phyloP scores from a whole-genome alignment of 2,113 vertebrate species.

The Agapornis roseicollis region DNA sequence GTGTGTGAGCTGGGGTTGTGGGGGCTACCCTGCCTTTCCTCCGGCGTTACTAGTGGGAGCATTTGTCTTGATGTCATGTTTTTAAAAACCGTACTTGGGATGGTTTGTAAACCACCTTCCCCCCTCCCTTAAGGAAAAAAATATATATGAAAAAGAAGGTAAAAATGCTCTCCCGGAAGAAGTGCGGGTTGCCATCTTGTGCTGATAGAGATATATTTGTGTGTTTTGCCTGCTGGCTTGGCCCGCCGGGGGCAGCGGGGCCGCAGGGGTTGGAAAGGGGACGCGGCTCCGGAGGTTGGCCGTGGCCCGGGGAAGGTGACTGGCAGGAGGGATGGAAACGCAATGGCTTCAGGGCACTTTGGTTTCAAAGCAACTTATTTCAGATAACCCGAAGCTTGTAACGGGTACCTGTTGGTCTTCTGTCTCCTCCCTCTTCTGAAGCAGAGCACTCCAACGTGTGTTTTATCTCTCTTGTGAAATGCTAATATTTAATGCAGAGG shows the following conservation, averaged over 20 bases:
- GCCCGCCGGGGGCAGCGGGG: neutral
- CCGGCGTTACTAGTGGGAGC: neutral
- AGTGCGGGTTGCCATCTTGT: conserved; percentile 72
- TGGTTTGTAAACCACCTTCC: neutral
- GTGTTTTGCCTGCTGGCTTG: neutral
- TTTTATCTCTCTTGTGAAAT: neutral
- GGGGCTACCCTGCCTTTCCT: neutral
- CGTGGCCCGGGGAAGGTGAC: neutral
- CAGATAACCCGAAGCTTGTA: neutral
- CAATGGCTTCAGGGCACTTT: neutral
- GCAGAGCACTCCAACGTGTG: rapidly evolving
- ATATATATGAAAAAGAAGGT: neutral
- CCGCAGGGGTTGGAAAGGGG: neutral
- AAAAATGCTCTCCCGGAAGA: conserved; percentile 3
- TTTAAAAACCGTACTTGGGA: neutral
- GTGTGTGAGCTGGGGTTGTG: neutral
- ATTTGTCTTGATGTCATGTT: neutral
- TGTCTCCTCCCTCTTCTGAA: neutral
- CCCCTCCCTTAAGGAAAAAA: neutral
- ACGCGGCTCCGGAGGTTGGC: neutral
- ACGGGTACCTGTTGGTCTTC: conserved; percentile 55
- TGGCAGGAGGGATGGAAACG: neutral
- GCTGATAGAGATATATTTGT: conserved; percentile 38
- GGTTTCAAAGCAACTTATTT: neutral
- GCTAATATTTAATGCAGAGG: neutral